Base-by-base conservation (phyloP, 2,888 invertebrate species). In the Lepidonotus clava region DNA sequence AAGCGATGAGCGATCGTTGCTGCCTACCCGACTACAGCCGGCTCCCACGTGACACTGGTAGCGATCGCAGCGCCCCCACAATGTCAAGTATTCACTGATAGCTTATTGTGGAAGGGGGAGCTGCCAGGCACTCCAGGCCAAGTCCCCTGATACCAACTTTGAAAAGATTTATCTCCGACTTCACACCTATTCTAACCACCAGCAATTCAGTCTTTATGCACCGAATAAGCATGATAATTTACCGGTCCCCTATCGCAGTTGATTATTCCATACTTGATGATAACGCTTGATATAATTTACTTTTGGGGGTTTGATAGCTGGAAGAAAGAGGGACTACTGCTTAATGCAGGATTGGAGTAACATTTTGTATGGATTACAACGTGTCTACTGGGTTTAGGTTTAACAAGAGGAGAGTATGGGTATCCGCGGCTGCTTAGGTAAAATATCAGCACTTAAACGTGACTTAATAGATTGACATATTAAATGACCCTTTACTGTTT, bases 1-100 rank as follows among this genome's bases (percentile, higher is more conserved):
- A 51, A 51, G 28, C 28, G 80, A 80, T 80, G 80, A 80, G 80
- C 51, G 80, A 80, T 80, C 80, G 80, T 28, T 38, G 71, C 24
- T 61, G 21, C 28, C 28, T n/a, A 61, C 61, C 61, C 61, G 4
- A 11, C 61, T 28, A 61, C 61, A 61, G 28, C 61, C 11, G 71
- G n/a, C 66, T 38, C 6, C 71, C 71, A 36, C 11, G 71, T 71
- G 71, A 34, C 71, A 38, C 71, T 38, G 38, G 36, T 38, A 38
- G 38, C 71, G 56, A 56, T n/a, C 5, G 71, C 38, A 38, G 36
- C 36, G 71, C 71, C 71, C 38, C 71, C 38, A 11, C 28, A 8
- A 24, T 61, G 61, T 61, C 61, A 61, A 61, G 28, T 38, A 71
- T 71, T 71, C 71, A 71, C 11, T 11, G 46, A 18, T 46, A 46